phyloP scores from a whole-genome alignment of 2,888 invertebrate genomes.

The Sialis lutaria region DNA sequence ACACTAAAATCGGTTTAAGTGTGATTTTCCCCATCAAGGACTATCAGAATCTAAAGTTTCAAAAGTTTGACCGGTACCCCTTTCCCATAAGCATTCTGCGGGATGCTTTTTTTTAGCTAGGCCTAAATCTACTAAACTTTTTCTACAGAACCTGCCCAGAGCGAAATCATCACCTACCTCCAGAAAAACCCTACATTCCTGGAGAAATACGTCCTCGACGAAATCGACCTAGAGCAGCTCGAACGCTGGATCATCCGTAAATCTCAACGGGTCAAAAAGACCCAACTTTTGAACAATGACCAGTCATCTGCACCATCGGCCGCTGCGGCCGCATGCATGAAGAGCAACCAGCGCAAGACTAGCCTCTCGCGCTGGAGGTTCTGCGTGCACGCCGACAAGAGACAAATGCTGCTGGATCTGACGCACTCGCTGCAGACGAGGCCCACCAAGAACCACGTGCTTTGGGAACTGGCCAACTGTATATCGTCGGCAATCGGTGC shows the following conservation, averaged over 20 bases:
- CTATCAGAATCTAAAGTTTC: too few relatives aligned
- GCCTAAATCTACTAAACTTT: too few relatives aligned
- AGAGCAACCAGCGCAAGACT: constrained; percentile 26
- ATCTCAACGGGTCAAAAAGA: constrained; percentile 30
- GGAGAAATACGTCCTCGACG: constrained; percentile 42
- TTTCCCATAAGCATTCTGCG: too few relatives aligned
- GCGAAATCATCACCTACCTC: constrained; percentile 23
- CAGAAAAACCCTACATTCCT: constrained; percentile 44
- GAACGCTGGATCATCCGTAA: constrained; percentile 46
- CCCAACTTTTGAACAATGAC: constrained; percentile 14
- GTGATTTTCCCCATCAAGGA: too few relatives aligned
- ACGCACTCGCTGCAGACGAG: constrained; percentile 40
- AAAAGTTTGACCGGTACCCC: too few relatives aligned
- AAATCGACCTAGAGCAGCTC: constrained; percentile 41
- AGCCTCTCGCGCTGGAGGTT: constrained; percentile 37
- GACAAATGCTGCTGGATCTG: constrained; percentile 42
- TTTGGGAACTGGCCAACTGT: constrained; percentile 47
- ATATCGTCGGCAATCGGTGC: constrained; percentile 46
- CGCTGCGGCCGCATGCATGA: constrained; percentile 4
- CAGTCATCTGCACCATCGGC: constrained; percentile 5
- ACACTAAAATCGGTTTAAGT: too few relatives aligned
- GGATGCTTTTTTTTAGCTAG: too few relatives aligned
- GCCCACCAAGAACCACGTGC: constrained; percentile 41
- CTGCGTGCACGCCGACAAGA: constrained; percentile 44
- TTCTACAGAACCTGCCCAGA: too few relatives aligned